phyloP scores from a whole-genome alignment of 2,888 invertebrate genomes.

The Drosophila ochracea region DNA sequence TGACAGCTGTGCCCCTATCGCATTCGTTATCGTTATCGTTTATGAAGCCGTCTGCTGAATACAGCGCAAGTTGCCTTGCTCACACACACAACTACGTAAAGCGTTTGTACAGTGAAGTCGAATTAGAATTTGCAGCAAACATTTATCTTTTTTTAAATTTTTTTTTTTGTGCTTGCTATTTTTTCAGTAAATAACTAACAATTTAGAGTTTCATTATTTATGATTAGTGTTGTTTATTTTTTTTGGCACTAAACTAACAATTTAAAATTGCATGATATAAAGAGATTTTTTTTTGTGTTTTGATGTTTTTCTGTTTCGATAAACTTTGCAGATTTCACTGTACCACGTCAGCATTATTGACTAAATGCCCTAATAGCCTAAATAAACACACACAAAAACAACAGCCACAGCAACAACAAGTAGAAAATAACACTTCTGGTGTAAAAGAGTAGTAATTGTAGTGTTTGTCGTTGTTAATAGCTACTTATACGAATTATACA shows the following conservation, averaged over 20 bases:
- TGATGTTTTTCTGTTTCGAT: not conserved
- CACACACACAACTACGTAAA: constrained; percentile 2
- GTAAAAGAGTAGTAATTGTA: constrained; percentile 53
- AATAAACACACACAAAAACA: constrained; percentile 12
- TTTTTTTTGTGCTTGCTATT: not conserved
- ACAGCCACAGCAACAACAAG: constrained; percentile 11
- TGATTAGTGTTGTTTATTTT: no score
- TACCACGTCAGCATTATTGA: constrained; percentile 27
- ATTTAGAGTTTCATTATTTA: not conserved
- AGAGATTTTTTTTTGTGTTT: not conserved
- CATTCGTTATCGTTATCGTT: constrained; percentile 31
- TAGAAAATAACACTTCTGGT: constrained; percentile 53
- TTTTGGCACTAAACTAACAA: not conserved
- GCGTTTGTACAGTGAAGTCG: constrained; percentile 36
- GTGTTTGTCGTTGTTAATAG: constrained; percentile 68
- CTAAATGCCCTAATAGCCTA: constrained; percentile 9
- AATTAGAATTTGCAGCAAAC: constrained; percentile 16
- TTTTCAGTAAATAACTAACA: not conserved
- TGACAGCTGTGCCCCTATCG: constrained; percentile 32
- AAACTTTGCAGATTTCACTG: constrained; percentile 29
- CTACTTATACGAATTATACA: constrained; percentile 48
- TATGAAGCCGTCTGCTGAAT: constrained; percentile 37
- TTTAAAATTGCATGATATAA: not conserved
- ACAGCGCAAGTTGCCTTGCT: constrained; percentile 35
- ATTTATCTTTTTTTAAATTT: not conserved